These are phyloP conservation scores for Ibycter americanus DNA, from an alignment of 2,797 vertebrate genomes.

Conservation along the genomic window DNA sequence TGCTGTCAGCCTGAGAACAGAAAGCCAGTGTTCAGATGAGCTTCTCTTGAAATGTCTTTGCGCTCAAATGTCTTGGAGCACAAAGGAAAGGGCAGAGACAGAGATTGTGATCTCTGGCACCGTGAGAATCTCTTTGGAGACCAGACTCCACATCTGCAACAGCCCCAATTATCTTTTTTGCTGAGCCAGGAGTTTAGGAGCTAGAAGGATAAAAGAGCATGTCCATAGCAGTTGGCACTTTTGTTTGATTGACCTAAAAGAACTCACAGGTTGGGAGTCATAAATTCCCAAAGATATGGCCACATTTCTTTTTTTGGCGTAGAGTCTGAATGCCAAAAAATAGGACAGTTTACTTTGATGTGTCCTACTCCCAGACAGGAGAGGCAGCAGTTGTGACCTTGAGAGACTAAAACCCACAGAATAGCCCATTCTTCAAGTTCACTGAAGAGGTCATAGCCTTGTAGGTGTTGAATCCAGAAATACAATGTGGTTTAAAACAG, in stretches of 20 bases:
- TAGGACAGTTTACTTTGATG: background rate
- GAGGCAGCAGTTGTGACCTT: background rate
- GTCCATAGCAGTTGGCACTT: background rate
- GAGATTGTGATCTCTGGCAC: background rate
- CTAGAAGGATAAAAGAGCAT: background rate
- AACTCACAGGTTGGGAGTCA: background rate
- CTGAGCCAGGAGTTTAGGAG: background rate
- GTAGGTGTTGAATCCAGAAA: slow-evolving; percentile 4
- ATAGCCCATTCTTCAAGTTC: background rate
- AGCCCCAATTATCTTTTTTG: background rate
- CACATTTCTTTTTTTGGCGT: background rate
- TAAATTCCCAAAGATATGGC: background rate
- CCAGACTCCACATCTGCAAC: background rate
- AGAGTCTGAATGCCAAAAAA: background rate
- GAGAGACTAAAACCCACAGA: background rate
- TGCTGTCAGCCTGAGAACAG: background rate
- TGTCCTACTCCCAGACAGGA: background rate
- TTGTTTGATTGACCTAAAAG: background rate
- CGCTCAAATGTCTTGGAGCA: background rate
- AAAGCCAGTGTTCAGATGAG: background rate
- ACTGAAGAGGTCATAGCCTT: background rate
- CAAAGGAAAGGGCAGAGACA: background rate
- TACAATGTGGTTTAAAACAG: background rate
- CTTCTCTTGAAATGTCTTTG: background rate
- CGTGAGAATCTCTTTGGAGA: background rate